Conservation (phyloP, 2,888 invertebrate species). For the Fragum whitleyi region DNA sequence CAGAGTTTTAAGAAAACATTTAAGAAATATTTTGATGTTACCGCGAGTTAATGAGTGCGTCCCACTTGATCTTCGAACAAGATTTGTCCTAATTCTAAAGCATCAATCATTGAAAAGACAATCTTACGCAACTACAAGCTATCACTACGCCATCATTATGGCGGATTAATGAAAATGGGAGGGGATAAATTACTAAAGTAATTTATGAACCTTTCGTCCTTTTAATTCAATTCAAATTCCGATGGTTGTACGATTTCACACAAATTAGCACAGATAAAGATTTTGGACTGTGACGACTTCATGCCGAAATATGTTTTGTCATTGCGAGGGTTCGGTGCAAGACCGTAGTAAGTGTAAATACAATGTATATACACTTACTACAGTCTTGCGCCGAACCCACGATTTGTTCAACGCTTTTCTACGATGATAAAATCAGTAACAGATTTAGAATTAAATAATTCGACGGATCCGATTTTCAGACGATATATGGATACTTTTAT, state of each 20-base stretch:
- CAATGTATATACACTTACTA: too few species aligned
- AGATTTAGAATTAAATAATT: too few species aligned
- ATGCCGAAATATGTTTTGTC: background rate
- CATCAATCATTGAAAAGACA: background rate
- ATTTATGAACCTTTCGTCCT: background rate
- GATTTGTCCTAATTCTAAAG: background rate
- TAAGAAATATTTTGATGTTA: slow-evolving; percentile 1
- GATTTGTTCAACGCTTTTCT: too few species aligned
- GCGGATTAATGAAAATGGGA: slow-evolving; percentile 8
- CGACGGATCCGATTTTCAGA: too few species aligned
- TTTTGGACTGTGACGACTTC: background rate
- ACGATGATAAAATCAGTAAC: too few species aligned
- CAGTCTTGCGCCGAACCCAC: too few species aligned
- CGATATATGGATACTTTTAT: too few species aligned
- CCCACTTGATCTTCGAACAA: background rate
- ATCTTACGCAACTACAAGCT: slow-evolving; percentile 6
- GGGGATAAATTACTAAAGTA: background rate
- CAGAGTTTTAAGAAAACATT: background rate
- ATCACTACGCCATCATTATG: slow-evolving; percentile 7
- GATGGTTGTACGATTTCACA: background rate
- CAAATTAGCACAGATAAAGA: slow-evolving; percentile 11
- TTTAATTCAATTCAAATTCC: background rate
- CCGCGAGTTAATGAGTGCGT: slow-evolving; percentile 1
- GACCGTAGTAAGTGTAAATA: too few species aligned
- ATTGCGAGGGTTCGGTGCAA: too few species aligned